Evolutionary conservation across 2,113 vertebrate species (phyloP).

Genomic region (Micronisus gabar): DNA sequence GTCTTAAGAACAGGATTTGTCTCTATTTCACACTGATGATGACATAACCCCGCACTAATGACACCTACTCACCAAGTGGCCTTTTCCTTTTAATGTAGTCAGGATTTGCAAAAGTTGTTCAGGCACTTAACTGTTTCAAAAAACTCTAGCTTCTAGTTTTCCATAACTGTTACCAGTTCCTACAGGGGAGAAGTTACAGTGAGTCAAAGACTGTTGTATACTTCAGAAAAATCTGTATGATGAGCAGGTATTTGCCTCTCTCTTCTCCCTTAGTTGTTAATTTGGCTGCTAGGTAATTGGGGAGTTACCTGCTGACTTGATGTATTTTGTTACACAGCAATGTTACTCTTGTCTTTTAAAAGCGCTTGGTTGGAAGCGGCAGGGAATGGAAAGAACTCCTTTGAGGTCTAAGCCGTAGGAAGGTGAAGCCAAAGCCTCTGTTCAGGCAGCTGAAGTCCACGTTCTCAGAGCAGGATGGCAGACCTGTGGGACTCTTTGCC

Average conservation of each 20-base stretch:
- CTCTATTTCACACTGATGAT: neutral
- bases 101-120: neutral
- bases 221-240: neutral
- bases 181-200: neutral
- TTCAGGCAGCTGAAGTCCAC: neutral
- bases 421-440: neutral
- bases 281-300: neutral
- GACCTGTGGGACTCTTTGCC: neutral
- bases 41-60: neutral
- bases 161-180: neutral
- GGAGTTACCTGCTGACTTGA: neutral
- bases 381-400: neutral
- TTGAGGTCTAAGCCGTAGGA: neutral
- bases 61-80: neutral
- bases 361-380: neutral
- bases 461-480: neutral
- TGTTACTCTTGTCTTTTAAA: neutral
- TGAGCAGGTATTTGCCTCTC: neutral
- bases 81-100: neutral
- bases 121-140: neutral
- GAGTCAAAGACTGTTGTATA: neutral
- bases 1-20: neutral
- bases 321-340: neutral
- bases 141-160: neutral
- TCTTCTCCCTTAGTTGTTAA: neutral